These are phyloP conservation scores for Anaspis maculata DNA, from an alignment of 2,888 invertebrate genomes.

Conservation along the genomic window DNA sequence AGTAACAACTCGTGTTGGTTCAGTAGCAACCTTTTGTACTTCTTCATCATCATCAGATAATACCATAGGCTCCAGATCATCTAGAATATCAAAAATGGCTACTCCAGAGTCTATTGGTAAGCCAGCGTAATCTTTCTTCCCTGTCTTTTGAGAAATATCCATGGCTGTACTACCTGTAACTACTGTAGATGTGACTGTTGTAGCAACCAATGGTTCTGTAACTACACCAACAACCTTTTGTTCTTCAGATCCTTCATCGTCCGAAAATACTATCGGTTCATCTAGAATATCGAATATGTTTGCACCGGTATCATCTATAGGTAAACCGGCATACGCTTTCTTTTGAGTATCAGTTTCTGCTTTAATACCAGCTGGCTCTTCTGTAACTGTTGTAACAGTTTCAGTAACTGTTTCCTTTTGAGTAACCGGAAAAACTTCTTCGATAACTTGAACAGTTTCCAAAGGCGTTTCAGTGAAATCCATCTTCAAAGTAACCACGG, in stretches of 20 bases:
- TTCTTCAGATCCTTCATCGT: conserved; percentile 10
- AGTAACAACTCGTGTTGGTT: no score
- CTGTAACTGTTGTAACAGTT: neutral
- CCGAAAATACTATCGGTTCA: conserved; percentile 27
- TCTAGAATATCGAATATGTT: conserved; percentile 25
- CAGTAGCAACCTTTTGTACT: no score
- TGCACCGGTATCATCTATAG: conserved; percentile 13
- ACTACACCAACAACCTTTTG: neutral
- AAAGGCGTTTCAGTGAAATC: conserved; percentile 42
- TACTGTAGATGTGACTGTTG: neutral
- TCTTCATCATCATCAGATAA: no score
- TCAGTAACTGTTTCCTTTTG: conserved; percentile 3
- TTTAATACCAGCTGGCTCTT: no score
- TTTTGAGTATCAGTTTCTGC: conserved; percentile 9
- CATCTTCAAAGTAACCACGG: conserved; percentile 57
- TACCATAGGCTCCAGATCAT: no score
- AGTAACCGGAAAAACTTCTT: conserved; percentile 12
- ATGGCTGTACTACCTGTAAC: conserved; percentile 6
- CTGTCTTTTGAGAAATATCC: no score
- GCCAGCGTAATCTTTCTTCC: no score
- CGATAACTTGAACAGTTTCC: conserved; percentile 13
- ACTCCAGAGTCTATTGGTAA: no score
- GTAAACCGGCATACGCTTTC: neutral
- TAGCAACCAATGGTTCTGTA: neutral
- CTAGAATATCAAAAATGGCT: no score